Percentiles rank a stretch among this genome's conserved stretches.
Evolutionary conservation across 2,113 vertebrate species (phyloP).

Genomic region (Cephalopterus ornatus): DNA sequence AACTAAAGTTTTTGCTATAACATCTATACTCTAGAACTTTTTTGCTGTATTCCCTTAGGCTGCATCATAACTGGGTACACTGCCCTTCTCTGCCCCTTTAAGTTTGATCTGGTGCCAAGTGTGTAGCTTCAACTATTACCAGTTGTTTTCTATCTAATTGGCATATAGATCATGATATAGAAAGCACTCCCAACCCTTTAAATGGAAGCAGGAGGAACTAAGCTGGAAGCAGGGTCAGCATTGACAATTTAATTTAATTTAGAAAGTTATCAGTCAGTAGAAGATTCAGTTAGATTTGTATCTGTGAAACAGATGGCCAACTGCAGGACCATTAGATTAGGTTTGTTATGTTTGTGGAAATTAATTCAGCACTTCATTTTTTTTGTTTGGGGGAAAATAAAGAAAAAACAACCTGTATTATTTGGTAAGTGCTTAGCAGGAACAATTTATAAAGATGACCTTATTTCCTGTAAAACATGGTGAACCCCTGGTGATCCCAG

Average conservation of each 20-base stretch:
- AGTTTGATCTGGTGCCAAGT: background rate
- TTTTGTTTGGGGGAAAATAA: background rate
- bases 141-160: background rate
- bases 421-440: slow-evolving; percentile 28
- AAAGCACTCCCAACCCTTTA: background rate
- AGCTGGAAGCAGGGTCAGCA: slow-evolving; percentile 40
- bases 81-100: background rate
- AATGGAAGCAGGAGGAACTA: background rate
- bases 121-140: background rate
- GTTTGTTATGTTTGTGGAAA: slow-evolving; percentile 62
- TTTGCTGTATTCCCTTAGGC: background rate
- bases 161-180: background rate
- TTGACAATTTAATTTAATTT: slow-evolving; percentile 66
- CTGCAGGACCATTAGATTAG: slow-evolving; percentile 68
- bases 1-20: background rate
- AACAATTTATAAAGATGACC: background rate
- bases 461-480: slow-evolving; percentile 16
- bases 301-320: slow-evolving; percentile 74
- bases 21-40: background rate
- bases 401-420: background rate
- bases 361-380: slow-evolving; percentile 73
- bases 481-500: background rate
- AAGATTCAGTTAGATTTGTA: slow-evolving; percentile 59
- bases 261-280: slow-evolving; percentile 53
- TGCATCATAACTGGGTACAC: background rate